Evolutionary conservation across 2,797 vertebrate genomes (phyloP).

Genomic region (Sebastiscus tertius): DNA sequence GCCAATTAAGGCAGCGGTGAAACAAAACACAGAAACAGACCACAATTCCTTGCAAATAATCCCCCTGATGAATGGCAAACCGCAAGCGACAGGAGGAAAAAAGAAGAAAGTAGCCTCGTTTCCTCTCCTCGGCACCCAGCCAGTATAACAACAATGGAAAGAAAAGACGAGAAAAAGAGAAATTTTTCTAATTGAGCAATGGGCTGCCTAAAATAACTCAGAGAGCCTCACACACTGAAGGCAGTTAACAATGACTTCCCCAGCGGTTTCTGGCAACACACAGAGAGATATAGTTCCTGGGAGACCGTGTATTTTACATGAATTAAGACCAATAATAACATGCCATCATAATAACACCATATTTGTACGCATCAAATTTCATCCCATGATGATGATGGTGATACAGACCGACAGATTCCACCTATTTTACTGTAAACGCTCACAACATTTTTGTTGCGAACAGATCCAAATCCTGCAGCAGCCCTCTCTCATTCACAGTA

Average conservation of each 20-base stretch:
- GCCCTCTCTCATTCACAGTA: neutral
- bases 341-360: neutral
- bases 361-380: neutral
- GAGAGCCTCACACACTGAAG: neutral
- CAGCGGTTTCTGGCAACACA: neutral
- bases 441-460: neutral
- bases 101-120: neutral
- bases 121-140: neutral
- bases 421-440: neutral
- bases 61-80: constrained; percentile 5
- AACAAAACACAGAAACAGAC: constrained; percentile 10
- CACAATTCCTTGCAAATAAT: constrained; percentile 23
- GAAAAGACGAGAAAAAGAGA: neutral
- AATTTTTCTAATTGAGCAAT: neutral
- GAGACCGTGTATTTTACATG: neutral
- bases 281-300: neutral
- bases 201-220: constrained; percentile 4
- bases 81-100: constrained; percentile 5
- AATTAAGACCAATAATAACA: neutral
- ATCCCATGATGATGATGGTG: neutral
- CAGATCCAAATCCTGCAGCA: neutral
- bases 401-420: neutral
- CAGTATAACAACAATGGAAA: neutral
- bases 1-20: constrained; percentile 22
- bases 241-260: neutral